Percentiles rank a stretch among this genome's conserved stretches.
Evolutionary conservation across 2,113 vertebrate genomes (phyloP).

Genomic region (Ailuropoda melanoleuca): DNA sequence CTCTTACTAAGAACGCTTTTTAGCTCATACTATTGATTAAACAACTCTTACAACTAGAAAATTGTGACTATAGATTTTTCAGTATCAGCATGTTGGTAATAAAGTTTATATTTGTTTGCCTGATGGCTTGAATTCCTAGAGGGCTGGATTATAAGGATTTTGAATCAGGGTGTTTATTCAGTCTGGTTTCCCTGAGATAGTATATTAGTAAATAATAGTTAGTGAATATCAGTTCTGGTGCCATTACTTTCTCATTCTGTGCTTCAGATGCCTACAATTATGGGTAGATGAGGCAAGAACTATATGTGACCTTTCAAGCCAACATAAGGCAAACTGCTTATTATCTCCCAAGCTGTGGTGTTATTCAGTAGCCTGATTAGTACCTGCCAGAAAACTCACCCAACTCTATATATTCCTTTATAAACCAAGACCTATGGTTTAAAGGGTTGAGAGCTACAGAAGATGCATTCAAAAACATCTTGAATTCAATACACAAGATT

Average conservation of each 20-base stretch:
- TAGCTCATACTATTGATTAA: not conserved
- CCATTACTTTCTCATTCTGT: not conserved
- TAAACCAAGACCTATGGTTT: not conserved
- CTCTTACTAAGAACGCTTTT: not conserved
- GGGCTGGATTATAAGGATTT: not conserved
- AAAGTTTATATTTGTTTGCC: not conserved
- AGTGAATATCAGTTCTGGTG: not conserved
- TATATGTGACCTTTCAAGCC: not conserved
- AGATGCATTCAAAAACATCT: not conserved
- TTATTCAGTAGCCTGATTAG: not conserved
- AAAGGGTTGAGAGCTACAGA: not conserved
- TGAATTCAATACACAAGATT: not conserved
- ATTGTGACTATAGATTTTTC: not conserved
- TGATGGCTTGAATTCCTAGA: not conserved
- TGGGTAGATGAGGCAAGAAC: not conserved
- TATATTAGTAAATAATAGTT: not conserved
- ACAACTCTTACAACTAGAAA: not conserved
- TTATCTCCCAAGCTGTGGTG: not conserved
- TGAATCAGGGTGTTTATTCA: not conserved
- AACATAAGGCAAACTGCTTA: not conserved
- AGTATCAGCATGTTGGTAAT: not conserved
- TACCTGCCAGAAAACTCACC: not conserved
- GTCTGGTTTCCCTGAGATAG: not conserved
- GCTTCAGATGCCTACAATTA: not conserved
- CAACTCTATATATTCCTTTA: not conserved